A percentile compares a stretch with the other conserved stretches of the same genome.
Evolutionary conservation across 2,888 invertebrate species (phyloP).

Genomic region (Nezara viridula): DNA sequence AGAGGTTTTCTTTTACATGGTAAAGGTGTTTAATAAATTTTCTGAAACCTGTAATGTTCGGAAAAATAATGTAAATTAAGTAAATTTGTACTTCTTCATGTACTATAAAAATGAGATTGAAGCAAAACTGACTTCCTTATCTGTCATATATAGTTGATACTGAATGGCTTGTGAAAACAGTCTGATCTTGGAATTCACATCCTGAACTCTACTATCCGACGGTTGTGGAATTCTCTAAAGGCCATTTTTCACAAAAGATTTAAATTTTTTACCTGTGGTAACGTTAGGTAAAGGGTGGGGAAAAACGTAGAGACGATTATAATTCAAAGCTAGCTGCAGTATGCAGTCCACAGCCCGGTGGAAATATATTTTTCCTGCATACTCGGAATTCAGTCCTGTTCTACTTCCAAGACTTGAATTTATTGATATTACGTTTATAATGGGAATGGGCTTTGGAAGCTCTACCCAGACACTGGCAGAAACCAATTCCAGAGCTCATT

Average conservation of each 20-base stretch:
- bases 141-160: too few species aligned
- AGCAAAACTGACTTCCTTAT: too few species aligned
- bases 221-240: neutral
- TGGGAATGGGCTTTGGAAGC: slow-evolving; percentile 42
- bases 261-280: neutral
- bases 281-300: neutral
- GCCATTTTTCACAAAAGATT: neutral
- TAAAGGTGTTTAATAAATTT: too few species aligned
- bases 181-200: too few species aligned
- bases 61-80: too few species aligned
- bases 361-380: slow-evolving; percentile 46
- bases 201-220: neutral
- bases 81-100: too few species aligned
- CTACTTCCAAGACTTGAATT: slow-evolving; percentile 47
- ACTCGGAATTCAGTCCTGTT: slow-evolving; percentile 47
- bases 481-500: slow-evolving; percentile 46
- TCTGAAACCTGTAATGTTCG: too few species aligned
- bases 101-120: too few species aligned
- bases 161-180: neutral
- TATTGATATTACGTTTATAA: slow-evolving; percentile 51
- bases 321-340: slow-evolving; percentile 40
- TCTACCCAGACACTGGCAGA: slow-evolving; percentile 34
- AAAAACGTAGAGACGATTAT: neutral
- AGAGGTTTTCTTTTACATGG: too few species aligned
- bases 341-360: neutral